Evolutionary conservation across 2,888 invertebrate genomes (phyloP).

Genomic region (Acanthosepion pharaonis): DNA sequence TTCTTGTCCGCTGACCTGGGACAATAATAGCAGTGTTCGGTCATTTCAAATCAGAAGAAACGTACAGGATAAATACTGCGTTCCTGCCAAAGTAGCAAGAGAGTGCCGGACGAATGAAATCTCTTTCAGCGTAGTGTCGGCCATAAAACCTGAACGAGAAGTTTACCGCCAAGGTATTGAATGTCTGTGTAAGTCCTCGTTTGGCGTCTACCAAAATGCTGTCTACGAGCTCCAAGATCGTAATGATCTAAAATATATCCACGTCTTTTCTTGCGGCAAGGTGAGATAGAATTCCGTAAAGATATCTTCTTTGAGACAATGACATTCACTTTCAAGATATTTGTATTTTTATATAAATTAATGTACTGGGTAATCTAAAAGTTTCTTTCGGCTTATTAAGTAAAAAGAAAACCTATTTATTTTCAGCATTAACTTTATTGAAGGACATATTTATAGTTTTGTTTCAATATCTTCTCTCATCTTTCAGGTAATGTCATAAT

Average conservation of each 20-base stretch:
- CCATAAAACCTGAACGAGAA: conserved; percentile 37
- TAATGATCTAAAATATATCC: conserved; percentile 40
- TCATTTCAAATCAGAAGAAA: conserved; percentile 25
- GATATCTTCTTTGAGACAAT: too few relatives aligned
- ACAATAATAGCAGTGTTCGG: background rate
- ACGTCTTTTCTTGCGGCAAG: conserved; percentile 43
- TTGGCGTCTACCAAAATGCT: conserved; percentile 39
- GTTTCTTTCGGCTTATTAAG: too few relatives aligned
- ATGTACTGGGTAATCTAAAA: background rate
- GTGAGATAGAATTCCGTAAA: background rate
- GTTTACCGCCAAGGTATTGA: conserved; percentile 43
- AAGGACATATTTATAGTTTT: too few relatives aligned
- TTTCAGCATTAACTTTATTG: too few relatives aligned
- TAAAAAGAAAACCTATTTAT: too few relatives aligned
- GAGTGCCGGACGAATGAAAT: conserved; percentile 2
- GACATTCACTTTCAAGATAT: background rate
- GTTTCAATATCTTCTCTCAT: too few relatives aligned
- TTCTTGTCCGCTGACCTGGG: conserved; percentile 1
- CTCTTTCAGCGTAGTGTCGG: conserved; percentile 40
- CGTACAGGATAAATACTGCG: conserved; percentile 45
- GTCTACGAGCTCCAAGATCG: conserved; percentile 43
- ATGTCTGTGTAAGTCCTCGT: background rate
- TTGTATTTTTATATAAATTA: background rate
- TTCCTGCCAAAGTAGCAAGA: background rate
- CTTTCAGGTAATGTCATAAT: too few relatives aligned